Evolutionary conservation across 2,888 invertebrate species (phyloP).

Genomic region (Drosophila nigritarsus): DNA sequence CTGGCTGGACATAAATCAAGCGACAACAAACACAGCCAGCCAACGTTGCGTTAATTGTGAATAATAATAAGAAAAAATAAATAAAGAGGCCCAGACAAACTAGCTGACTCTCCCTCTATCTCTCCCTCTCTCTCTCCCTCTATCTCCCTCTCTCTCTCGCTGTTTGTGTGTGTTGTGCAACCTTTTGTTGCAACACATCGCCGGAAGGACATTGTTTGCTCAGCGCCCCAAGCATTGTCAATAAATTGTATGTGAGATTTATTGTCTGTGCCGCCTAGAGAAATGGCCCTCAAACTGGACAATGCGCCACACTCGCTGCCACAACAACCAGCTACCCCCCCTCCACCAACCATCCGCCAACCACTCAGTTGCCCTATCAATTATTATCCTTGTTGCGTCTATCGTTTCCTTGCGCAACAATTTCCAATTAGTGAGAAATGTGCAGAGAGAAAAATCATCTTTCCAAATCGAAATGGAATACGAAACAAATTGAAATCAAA

Average conservation of each 20-base stretch:
- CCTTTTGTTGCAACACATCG: conserved; percentile 59
- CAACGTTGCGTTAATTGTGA: conserved; percentile 66
- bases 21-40: conserved; percentile 13
- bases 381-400: conserved; percentile 18
- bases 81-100: conserved; percentile 20
- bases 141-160: conserved; percentile 1
- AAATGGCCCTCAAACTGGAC: conserved; percentile 50
- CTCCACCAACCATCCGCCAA: neutral
- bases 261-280: conserved; percentile 62
- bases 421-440: conserved; percentile 42
- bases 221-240: conserved; percentile 76
- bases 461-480: neutral
- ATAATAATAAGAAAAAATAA: conserved; percentile 29
- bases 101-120: conserved; percentile 9
- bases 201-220: conserved; percentile 77
- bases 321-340: neutral
- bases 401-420: conserved; percentile 39
- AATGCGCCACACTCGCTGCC: conserved; percentile 28
- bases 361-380: conserved; percentile 2
- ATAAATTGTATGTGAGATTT: conserved; percentile 80
- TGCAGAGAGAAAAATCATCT: neutral
- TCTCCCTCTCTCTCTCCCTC: neutral
- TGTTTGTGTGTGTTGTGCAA: conserved; percentile 18
- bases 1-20: conserved; percentile 47
- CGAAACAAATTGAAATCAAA: neutral